Conservation (phyloP, 1,140 invertebrate genomes). For the Laodelphax striatellus region DNA sequence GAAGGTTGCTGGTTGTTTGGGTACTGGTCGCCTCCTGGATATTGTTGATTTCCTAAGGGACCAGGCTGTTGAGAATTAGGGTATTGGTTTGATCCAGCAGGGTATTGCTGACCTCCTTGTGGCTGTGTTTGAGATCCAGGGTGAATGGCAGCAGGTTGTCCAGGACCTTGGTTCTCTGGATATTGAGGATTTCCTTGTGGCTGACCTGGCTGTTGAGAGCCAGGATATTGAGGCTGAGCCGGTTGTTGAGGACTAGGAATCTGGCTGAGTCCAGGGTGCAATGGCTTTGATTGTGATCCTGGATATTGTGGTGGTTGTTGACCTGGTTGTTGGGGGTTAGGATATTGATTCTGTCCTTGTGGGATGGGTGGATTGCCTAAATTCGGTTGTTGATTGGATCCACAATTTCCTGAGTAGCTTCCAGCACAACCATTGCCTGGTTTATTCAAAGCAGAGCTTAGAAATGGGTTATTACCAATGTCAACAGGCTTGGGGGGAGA, state of each 20-base stretch:
- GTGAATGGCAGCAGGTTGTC: not conserved
- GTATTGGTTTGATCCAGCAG: not conserved
- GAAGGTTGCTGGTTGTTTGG: too few relatives aligned
- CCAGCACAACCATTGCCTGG: not conserved
- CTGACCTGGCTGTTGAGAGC: not conserved
- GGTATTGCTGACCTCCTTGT: constrained; percentile 7
- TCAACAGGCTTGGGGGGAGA: constrained; percentile 10
- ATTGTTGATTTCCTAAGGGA: too few relatives aligned
- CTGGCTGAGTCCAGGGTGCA: constrained; percentile 26
- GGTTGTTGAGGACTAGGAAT: constrained; percentile 4
- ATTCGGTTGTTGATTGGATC: not conserved
- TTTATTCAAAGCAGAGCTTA: constrained; percentile 10
- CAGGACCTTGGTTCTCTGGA: constrained; percentile 1
- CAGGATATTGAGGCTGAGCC: constrained; percentile 3
- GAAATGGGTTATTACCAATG: constrained; percentile 12
- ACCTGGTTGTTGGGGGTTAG: not conserved
- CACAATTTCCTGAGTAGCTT: not conserved
- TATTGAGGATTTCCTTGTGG: not conserved
- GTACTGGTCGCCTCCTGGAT: too few relatives aligned
- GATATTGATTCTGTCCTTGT: not conserved
- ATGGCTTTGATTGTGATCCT: not conserved
- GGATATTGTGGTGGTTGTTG: not conserved
- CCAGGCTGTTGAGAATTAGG: too few relatives aligned
- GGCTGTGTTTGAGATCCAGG: not conserved
- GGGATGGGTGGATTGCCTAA: not conserved